Evolutionary conservation across 2,888 invertebrate genomes (phyloP), one percentile per base, ranked within the genome.

Genomic region (Ptychoptera albimana): DNA sequence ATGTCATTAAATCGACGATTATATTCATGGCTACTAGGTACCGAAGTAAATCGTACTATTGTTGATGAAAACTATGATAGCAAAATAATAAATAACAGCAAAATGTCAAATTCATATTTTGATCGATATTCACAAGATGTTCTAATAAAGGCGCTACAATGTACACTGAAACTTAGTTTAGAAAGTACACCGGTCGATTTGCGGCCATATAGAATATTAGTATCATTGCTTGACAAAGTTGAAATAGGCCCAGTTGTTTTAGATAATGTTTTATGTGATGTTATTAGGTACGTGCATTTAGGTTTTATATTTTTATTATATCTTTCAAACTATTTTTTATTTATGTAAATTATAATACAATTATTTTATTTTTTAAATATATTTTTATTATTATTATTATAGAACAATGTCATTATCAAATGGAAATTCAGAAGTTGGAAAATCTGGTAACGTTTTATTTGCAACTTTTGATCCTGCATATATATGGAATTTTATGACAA

Each of bases 1-100:
- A 89, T 89, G 84, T 89, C 88, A 29, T 69, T 92, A 11, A 92
- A 92, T 61, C 73, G 82, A 51, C 73, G 89, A 31, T 67, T 91
- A 30, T 88, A 83, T 62, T 80, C 83, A 1, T 91, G 89, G 89
- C 66, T 92, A 16, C 64, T 87, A 51, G 85, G 84, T 37, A 73
- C 74, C 8, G 82, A 82, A 59, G 72, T 76, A 30, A 52, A 57
- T 32, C 76, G 75, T 52, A 69, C 70, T 47, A 56, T 59, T 13
- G 52, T 58, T n/a, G 52, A 63, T 41, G 58, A 57, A 47, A 55
- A 60, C 8, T 61, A 63, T 42, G 63, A 64, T 48, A 58, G 59
- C 11, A 51, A 45, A 57, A 61, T 37, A 57, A 59, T 48, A 51
- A 10, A 11, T 15, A 39, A 23, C 13, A n/a, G 35, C 10, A 45